A percentile compares a stretch with the other conserved stretches of the same genome.
phyloP scores from a whole-genome alignment of 2,113 vertebrate species.

The Melanostigma gelatinosum region DNA sequence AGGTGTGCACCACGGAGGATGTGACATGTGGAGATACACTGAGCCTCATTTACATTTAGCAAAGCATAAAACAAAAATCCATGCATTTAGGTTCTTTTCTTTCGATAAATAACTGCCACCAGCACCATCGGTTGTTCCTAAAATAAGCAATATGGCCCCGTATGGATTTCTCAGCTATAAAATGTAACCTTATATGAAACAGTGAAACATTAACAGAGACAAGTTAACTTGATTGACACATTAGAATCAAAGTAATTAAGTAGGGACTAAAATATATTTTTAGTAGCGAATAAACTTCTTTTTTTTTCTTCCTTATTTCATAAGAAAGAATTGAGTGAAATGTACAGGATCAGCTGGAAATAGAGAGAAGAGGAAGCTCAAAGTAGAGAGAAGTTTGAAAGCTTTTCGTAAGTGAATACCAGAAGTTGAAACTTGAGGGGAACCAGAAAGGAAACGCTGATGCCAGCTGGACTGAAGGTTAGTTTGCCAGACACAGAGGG shows the following conservation, averaged over 20 bases:
- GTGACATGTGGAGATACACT: constrained; percentile 21
- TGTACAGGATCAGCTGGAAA: background rate
- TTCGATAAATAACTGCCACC: background rate
- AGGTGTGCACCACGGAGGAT: constrained; percentile 31
- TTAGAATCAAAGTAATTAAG: background rate
- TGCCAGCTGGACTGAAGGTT: constrained; percentile 14
- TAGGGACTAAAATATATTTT: background rate
- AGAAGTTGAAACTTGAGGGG: background rate
- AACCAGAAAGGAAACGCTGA: constrained; percentile 16
- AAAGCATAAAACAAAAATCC: constrained; percentile 14
- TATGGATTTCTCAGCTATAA: constrained; percentile 1
- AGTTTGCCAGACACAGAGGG: constrained; percentile 23
- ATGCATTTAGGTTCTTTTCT: background rate
- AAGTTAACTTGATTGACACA: background rate
- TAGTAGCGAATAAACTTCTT: background rate
- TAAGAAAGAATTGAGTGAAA: background rate
- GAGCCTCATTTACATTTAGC: constrained; percentile 40
- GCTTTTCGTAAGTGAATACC: background rate
- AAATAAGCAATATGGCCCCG: background rate
- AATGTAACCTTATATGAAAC: background rate
- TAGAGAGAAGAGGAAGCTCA: background rate
- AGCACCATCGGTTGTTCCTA: background rate
- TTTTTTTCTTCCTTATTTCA: constrained; percentile 3
- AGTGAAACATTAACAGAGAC: background rate
- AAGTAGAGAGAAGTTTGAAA: background rate